These are phyloP conservation scores for Avahi laniger DNA, from an alignment of 2,797 vertebrate genomes.

Conservation along the genomic window DNA sequence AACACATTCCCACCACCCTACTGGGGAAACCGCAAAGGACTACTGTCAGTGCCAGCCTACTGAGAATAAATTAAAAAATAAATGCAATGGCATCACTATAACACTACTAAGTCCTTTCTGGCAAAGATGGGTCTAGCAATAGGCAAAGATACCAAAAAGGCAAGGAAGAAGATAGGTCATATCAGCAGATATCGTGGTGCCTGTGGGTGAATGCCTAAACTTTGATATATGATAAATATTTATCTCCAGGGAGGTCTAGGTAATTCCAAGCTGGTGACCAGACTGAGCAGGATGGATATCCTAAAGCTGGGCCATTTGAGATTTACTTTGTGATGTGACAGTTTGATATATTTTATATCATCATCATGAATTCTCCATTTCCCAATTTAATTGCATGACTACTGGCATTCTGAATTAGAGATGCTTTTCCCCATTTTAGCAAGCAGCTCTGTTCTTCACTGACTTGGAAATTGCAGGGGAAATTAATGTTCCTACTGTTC, in stretches of 20 bases:
- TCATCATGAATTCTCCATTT: conserved; percentile 37
- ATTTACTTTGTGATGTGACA: conserved; percentile 23
- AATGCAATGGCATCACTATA: not conserved
- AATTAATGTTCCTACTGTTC: conserved; percentile 1
- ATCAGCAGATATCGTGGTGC: not conserved
- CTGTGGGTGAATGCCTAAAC: not conserved
- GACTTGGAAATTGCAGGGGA: not conserved
- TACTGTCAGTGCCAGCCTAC: not conserved
- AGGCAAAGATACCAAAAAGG: not conserved
- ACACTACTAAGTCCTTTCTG: not conserved
- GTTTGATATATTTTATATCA: not conserved
- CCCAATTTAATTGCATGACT: conserved; percentile 12
- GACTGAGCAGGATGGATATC: not conserved
- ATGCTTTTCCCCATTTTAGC: not conserved
- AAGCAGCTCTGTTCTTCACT: conserved; percentile 3
- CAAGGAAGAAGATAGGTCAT: not conserved
- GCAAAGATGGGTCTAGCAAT: not conserved
- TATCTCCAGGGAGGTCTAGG: not conserved
- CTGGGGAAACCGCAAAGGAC: not conserved
- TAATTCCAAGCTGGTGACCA: not conserved
- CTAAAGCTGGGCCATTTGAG: not conserved
- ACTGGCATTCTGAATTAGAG: conserved; percentile 18
- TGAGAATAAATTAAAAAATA: not conserved
- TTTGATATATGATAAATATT: not conserved
- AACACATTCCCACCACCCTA: not conserved